Evolutionary conservation across 2,797 vertebrate genomes (phyloP).

Genomic region (Sebastes vulpes): DNA sequence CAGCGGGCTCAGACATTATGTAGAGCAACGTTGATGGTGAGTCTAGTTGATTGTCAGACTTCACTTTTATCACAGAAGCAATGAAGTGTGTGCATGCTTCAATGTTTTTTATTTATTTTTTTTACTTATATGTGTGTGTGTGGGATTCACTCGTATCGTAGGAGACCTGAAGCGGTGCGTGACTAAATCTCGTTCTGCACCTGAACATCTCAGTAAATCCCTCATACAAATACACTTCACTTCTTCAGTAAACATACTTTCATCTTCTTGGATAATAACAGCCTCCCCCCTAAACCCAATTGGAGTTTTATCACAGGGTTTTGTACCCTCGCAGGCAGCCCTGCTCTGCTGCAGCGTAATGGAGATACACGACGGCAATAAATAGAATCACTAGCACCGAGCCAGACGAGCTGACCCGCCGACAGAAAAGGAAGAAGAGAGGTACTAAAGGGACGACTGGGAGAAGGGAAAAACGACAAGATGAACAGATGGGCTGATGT

Average conservation of each 20-base stretch:
- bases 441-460: constrained; percentile 16
- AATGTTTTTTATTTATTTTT: not conserved
- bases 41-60: constrained; percentile 6
- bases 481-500: constrained; percentile 35
- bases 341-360: constrained; percentile 28
- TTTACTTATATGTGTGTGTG: not conserved
- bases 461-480: constrained; percentile 7
- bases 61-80: constrained; percentile 25
- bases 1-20: not conserved
- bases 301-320: constrained; percentile 20
- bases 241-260: not conserved
- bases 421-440: constrained; percentile 27
- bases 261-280: not conserved
- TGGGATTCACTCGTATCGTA: not conserved
- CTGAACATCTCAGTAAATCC: constrained; percentile 17
- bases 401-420: constrained; percentile 36
- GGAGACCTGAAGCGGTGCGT: not conserved
- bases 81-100: not conserved
- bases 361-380: constrained; percentile 47
- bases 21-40: not conserved
- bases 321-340: constrained; percentile 10
- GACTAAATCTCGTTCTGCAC: not conserved
- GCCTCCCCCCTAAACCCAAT: constrained; percentile 9
- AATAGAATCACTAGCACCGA: constrained; percentile 36
- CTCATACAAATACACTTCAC: not conserved